Evolutionary conservation across 2,797 vertebrate genomes (phyloP).

Genomic region (Chloroceryle inda): DNA sequence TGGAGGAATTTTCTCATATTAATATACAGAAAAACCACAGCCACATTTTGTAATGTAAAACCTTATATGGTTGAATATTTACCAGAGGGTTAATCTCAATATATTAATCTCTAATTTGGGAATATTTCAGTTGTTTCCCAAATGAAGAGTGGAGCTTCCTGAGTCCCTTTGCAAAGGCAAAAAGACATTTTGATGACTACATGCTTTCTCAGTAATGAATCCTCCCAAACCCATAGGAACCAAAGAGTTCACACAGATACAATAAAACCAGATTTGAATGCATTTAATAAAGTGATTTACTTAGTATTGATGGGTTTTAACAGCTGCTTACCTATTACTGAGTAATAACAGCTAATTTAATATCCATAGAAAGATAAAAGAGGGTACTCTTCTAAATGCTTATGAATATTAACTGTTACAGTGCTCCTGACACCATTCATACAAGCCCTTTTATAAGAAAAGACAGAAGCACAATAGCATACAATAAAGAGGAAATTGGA

Average conservation of each 20-base stretch:
- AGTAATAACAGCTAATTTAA: conserved; percentile 69
- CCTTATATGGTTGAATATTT: not conserved
- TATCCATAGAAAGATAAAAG: conserved; percentile 44
- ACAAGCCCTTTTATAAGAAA: conserved; percentile 44
- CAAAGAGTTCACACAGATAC: conserved; percentile 27
- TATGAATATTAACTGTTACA: conserved; percentile 62
- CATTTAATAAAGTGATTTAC: conserved; percentile 64
- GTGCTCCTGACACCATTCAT: conserved; percentile 37
- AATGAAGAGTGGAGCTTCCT: not conserved
- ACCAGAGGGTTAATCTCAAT: not conserved
- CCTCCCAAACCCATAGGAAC: conserved; percentile 29
- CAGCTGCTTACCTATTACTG: conserved; percentile 60
- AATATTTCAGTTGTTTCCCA: conserved; percentile 25
- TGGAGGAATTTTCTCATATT: not conserved
- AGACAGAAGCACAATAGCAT: conserved; percentile 46
- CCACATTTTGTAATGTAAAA: conserved; percentile 3
- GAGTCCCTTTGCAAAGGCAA: not conserved
- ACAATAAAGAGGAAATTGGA: conserved; percentile 64
- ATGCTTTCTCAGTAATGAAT: conserved; percentile 29
- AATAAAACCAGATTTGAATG: conserved; percentile 44
- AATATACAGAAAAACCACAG: not conserved
- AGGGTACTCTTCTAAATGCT: conserved; percentile 41
- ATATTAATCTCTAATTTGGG: conserved; percentile 30
- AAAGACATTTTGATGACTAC: conserved; percentile 17
- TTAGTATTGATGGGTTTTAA: conserved; percentile 68